These are phyloP conservation scores for Uloborus diversus DNA, from an alignment of 1,140 invertebrate genomes.

Conservation along the genomic window DNA sequence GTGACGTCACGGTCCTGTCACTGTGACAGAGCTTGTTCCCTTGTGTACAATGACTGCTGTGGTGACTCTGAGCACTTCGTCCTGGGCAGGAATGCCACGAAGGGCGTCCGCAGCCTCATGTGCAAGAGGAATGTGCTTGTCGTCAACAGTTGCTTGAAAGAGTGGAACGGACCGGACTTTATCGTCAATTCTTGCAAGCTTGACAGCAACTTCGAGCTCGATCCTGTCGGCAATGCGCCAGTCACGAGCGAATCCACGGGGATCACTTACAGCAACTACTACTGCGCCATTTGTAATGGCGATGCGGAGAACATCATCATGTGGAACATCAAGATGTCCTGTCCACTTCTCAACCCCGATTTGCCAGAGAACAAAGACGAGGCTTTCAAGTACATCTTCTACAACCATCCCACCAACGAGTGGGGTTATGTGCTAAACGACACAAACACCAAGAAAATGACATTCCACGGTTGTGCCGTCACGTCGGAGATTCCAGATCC, in stretches of 20 bases:
- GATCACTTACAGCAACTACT: conserved; percentile 69
- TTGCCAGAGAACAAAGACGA: conserved; percentile 7
- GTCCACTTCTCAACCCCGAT: background rate
- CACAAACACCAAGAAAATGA: conserved; percentile 11
- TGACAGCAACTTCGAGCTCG: background rate
- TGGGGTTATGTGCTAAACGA: conserved; percentile 21
- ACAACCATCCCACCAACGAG: conserved; percentile 23
- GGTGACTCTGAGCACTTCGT: conserved; percentile 7
- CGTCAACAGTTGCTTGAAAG: conserved; percentile 6
- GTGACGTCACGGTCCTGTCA: background rate
- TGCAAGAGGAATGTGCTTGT: conserved; percentile 20
- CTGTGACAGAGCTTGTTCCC: conserved; percentile 21
- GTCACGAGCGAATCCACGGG: conserved; percentile 66
- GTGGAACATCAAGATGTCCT: conserved; percentile 38
- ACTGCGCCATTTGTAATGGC: conserved; percentile 70
- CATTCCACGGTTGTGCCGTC: conserved; percentile 21
- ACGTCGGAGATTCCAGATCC: conserved; percentile 9
- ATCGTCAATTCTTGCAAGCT: conserved; percentile 24
- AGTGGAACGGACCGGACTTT: conserved; percentile 41
- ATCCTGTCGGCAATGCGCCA: conserved; percentile 65
- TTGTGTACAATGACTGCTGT: conserved; percentile 30
- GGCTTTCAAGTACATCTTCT: conserved; percentile 39
- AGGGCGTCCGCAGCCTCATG: background rate
- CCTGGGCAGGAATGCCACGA: background rate
- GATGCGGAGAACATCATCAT: conserved; percentile 58